phyloP scores from a whole-genome alignment of 2,113 vertebrate genomes.

The Peromyscus leucopus region DNA sequence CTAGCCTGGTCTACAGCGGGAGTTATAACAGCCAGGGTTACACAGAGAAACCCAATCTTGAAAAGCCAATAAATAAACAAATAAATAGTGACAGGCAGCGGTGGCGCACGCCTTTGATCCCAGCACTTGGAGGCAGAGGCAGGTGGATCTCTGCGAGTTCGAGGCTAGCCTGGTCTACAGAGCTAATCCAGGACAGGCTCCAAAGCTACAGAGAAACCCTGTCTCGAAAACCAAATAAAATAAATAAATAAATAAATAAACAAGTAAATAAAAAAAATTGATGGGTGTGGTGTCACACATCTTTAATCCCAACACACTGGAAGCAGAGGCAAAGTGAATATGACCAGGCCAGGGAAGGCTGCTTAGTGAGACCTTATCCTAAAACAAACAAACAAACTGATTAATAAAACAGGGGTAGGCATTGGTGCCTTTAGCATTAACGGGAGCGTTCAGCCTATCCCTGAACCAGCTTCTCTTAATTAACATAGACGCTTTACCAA shows the following conservation, averaged over 20 bases:
- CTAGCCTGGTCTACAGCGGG: not conserved
- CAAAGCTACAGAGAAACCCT: no score
- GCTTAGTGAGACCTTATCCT: not conserved
- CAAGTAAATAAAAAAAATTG: no score
- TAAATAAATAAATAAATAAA: not conserved
- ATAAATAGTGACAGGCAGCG: no score
- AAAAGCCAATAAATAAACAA: not conserved
- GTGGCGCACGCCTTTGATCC: not conserved
- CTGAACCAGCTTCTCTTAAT: not conserved
- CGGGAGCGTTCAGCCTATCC: not conserved
- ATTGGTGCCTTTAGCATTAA: not conserved
- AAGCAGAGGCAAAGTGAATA: not conserved
- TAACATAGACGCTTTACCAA: constrained; percentile 88
- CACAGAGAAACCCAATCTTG: no score
- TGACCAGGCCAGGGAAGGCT: not conserved
- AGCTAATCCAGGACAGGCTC: no score
- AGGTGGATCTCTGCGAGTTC: not conserved
- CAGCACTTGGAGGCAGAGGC: not conserved
- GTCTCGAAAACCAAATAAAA: not conserved
- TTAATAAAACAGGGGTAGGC: not conserved
- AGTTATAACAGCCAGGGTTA: not conserved
- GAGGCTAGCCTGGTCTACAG: no score
- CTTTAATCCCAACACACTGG: not conserved
- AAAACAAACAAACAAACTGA: not conserved
- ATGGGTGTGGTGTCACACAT: not conserved